Conservation (phyloP, 2,888 invertebrate species). For the Drosophila quinaria region DNA sequence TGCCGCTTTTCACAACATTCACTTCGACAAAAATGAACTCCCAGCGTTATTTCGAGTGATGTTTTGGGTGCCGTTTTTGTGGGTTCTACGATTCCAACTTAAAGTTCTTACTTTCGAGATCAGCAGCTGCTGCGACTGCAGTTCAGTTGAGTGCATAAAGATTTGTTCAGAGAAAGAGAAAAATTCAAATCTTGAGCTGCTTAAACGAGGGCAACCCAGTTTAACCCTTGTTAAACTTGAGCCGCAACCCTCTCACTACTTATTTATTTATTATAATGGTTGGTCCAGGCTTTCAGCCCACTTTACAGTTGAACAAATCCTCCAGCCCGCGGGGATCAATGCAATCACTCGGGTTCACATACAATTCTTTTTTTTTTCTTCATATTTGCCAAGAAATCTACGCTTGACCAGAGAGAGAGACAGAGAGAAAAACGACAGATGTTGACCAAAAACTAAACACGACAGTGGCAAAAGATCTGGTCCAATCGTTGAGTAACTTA, state of each 20-base stretch:
- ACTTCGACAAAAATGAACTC: slow-evolving; percentile 34
- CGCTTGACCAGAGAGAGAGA: slow-evolving; percentile 43
- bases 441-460: slow-evolving; percentile 23
- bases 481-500: slow-evolving; percentile 36
- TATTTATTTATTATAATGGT: neutral
- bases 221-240: slow-evolving; percentile 77
- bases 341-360: slow-evolving; percentile 32
- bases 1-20: slow-evolving; percentile 26
- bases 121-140: slow-evolving; percentile 30
- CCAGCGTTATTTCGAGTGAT: slow-evolving; percentile 58
- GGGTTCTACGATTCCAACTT: slow-evolving; percentile 14
- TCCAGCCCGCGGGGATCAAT: slow-evolving; percentile 43
- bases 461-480: slow-evolving; percentile 11
- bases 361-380: slow-evolving; percentile 9
- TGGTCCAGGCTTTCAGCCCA: slow-evolving; percentile 36
- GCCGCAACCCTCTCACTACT: slow-evolving; percentile 57
- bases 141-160: slow-evolving; percentile 15
- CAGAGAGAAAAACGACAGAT: slow-evolving; percentile 35
- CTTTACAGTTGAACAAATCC: slow-evolving; percentile 64
- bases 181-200: slow-evolving; percentile 47
- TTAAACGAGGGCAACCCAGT: slow-evolving; percentile 64
- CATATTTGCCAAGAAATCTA: slow-evolving; percentile 50
- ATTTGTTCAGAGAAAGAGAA: neutral
- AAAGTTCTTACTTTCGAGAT: slow-evolving; percentile 17
- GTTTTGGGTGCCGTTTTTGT: slow-evolving; percentile 59